phyloP scores from a whole-genome alignment of 2,888 invertebrate species.

The Nomada ferruginata region DNA sequence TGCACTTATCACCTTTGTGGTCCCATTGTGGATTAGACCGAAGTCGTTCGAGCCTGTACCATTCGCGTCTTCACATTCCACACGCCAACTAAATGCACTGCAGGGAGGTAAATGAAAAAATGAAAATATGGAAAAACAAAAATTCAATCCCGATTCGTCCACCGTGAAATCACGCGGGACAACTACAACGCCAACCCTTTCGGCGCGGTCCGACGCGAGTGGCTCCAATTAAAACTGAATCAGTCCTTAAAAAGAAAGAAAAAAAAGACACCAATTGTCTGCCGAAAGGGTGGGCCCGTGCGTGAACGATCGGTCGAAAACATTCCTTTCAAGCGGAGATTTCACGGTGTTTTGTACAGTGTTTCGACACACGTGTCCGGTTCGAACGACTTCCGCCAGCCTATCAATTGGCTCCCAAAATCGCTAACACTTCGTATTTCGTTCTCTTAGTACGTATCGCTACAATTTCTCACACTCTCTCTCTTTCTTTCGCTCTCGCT shows the following conservation, averaged over 20 bases:
- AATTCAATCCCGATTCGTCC: neutral
- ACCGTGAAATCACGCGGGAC: neutral
- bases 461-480: constrained; percentile 21
- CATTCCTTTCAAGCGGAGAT: neutral
- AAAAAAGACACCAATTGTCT: neutral
- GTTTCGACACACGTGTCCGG: neutral
- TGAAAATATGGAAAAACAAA: neutral
- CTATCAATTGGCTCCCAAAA: constrained; percentile 81
- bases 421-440: constrained; percentile 53
- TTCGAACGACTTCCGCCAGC: constrained; percentile 77
- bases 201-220: neutral
- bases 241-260: neutral
- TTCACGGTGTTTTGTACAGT: neutral
- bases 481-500: constrained; percentile 25
- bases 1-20: constrained; percentile 81
- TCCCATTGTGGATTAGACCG: constrained; percentile 79
- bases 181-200: neutral
- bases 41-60: constrained; percentile 72
- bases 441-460: constrained; percentile 61
- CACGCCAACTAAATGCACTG: neutral
- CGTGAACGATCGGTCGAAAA: neutral
- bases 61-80: neutral
- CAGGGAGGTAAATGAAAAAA: neutral
- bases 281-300: neutral
- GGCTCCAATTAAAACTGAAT: neutral